Evolutionary conservation across 2,888 invertebrate genomes (phyloP), one percentile per base, ranked within the genome.

Genomic region (Ephialtes manifestator): DNA sequence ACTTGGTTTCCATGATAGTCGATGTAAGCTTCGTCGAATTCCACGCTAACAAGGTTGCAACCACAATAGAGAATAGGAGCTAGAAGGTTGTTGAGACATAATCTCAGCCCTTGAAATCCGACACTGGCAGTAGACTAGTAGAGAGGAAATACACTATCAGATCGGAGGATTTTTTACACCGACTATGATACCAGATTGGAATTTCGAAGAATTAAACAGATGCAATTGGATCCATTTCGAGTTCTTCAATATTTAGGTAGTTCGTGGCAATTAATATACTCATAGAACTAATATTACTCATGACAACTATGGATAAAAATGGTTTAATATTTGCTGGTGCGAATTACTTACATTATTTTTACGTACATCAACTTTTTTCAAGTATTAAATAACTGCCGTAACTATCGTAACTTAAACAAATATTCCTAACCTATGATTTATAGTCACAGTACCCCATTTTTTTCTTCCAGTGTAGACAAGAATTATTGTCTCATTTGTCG

Each of bases 1-100:
- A 67, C 24, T 18, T 67, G 67, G 43, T 67, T 39, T 46, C 67
- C 46, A 20, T 39, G 65, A 18, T 13, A 46, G 20, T n/a, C 7
- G 46, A 46, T 67, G 24, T 11, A 67, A 10, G 20, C 39, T 1
- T 2, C 2, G 13, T 24, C 43, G 31, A 67, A 67, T 67, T 67
- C 24, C 67, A 15, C 67, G 0, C 20, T 46, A 46, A 46, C 43
- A 20, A 11, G 11, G 46, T 65, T 65, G 43, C 43, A 10, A 35
- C 39, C 10, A 20, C 18, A 43, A 39, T 11, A 20, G 31, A 31
- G 43, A 39, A 65, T 60, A 13, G 13, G 31, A 58, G 58, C 31
- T 31, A 7, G 39, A 63, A 39, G 18, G 63, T 10, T 58, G 15
- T 28, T 58, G 24, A 15, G 35, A 15, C 24, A n/a, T 8, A 31